Base-by-base conservation (phyloP, 2,797 vertebrate species). In the Spea hammondii region DNA sequence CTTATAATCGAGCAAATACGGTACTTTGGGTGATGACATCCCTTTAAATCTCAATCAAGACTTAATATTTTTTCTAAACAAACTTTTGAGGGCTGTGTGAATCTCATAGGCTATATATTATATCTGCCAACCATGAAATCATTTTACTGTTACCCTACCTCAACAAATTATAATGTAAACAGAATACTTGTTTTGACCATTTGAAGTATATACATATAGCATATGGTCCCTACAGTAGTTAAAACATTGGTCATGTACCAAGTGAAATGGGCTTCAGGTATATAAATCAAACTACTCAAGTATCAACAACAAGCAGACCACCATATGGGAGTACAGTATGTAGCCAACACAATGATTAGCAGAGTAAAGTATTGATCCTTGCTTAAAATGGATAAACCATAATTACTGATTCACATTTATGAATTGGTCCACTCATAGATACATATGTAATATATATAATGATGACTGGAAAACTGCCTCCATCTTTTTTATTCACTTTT, bases 71-170 rank as follows among this genome's bases (percentile, higher is more conserved):
- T 81, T 17, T 64, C 70, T 72, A 72, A 72, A 67, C 79, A 51
- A 53, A 50, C 2, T 81, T 76, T 76, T 69, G 79, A 64, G 79
- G 54, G 54, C 45, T 81, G 57, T 62, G 50, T 70, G 48, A 65
- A 73, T 77, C 69, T 77, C 62, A 48, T 76, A 77, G 79, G 53
- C 77, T 74, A 81, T 81, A 72, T 77, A 81, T 81, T 81, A 81
- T 64, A 81, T 72, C 69, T 47, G 74, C 17, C 47, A 76, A 76
- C 76, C 74, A 81, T 72, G 59, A 81, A 81, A 81, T 74, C 77
- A 77, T 68, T 81, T 81, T 81, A 81, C 79, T 72, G 74, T 77
- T 81, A 77, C 79, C 79, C 77, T 77, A 81, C 65, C 79, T 81
- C 74, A 81, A 72, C 70, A 62, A 48, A 53, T 72, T 77, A 45